Percentiles rank a stretch among this genome's conserved stretches.
Conservation (phyloP, 2,113 vertebrate genomes). For the Dunckerocampus dactyliophorus region DNA sequence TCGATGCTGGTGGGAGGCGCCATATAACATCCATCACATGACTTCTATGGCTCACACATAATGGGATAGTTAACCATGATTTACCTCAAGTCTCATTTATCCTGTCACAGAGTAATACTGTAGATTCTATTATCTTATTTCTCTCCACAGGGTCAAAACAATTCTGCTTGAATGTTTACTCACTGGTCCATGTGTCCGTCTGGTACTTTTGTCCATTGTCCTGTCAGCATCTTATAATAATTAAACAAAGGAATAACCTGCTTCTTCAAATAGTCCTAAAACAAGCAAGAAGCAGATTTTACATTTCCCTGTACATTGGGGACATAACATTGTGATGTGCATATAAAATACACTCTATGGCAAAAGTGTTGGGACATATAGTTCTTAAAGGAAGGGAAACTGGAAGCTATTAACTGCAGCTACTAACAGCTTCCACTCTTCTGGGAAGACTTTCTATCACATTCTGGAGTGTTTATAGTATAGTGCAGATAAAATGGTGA, state of each 20-base stretch:
- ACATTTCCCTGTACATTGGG: background rate
- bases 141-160: background rate
- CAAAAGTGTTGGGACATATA: too few species aligned
- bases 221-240: constrained; percentile 42
- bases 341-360: background rate
- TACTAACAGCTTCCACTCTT: too few species aligned
- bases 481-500: background rate
- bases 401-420: too few species aligned
- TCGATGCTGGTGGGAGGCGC: too few species aligned
- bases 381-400: too few species aligned
- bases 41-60: too few species aligned
- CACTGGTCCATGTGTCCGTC: constrained; percentile 77
- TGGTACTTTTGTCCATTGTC: background rate
- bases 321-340: background rate
- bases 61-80: background rate
- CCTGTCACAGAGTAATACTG: background rate
- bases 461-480: too few species aligned
- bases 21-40: too few species aligned
- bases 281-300: constrained; percentile 10
- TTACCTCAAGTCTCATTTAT: background rate
- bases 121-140: too few species aligned
- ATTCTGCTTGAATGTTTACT: constrained; percentile 57
- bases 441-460: too few species aligned
- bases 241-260: constrained; percentile 73
- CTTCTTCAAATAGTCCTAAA: constrained; percentile 76